Evolutionary conservation across 2,888 invertebrate genomes (phyloP).

Genomic region (Megastigmus dorsalis): DNA sequence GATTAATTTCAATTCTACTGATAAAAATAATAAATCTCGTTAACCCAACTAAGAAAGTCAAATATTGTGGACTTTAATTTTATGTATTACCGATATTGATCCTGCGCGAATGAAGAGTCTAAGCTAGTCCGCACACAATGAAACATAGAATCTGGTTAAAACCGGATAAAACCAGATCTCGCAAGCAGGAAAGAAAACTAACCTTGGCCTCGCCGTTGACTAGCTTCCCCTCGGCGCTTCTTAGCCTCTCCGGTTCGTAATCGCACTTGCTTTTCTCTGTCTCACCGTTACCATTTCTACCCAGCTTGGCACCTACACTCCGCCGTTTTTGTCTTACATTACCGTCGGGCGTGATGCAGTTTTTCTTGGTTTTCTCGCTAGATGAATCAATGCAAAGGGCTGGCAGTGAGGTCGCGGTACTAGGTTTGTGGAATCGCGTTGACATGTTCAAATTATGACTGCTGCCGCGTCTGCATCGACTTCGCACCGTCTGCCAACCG

Average conservation of each 20-base stretch:
- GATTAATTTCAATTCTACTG: too few species aligned
- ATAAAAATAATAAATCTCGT: too few species aligned
- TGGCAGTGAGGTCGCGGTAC: constrained; percentile 88
- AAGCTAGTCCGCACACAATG: too few species aligned
- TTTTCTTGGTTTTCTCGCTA: constrained; percentile 64
- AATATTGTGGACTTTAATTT: too few species aligned
- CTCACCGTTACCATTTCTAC: constrained; percentile 62
- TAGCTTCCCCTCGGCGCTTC: constrained; percentile 73
- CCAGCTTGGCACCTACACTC: constrained; percentile 61
- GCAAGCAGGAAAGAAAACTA: constrained; percentile 1
- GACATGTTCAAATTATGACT: constrained; percentile 78
- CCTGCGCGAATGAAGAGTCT: too few species aligned
- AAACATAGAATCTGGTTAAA: background rate
- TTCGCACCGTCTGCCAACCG: constrained; percentile 94
- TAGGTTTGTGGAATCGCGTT: constrained; percentile 87
- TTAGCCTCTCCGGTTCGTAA: constrained; percentile 58
- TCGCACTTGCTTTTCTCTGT: constrained; percentile 61
- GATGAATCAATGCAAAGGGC: constrained; percentile 76
- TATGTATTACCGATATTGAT: too few species aligned
- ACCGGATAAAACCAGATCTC: too few species aligned
- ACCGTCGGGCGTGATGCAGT: constrained; percentile 63
- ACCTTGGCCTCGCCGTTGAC: constrained; percentile 48
- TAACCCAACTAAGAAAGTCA: too few species aligned
- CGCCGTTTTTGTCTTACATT: constrained; percentile 59
- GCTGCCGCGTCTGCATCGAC: constrained; percentile 81